These are phyloP conservation scores for Caenorhabditis remanei DNA, from an alignment of 1,140 invertebrate species.

Conservation along the genomic window DNA sequence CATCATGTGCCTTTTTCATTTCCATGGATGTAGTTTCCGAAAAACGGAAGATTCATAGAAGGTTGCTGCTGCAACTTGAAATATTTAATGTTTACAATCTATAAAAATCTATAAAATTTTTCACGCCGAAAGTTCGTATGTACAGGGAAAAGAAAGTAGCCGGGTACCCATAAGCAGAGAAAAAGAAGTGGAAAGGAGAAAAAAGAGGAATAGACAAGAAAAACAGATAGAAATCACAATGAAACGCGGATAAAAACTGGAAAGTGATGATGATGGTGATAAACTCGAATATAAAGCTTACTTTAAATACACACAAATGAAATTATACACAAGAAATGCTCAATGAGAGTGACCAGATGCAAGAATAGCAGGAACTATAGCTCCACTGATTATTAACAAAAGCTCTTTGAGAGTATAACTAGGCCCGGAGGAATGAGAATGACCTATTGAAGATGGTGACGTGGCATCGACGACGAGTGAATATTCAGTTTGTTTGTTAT, in stretches of 20 bases:
- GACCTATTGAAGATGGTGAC: slow-evolving; percentile 40
- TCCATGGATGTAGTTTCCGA: no score
- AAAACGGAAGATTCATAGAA: no score
- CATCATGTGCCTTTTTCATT: not conserved
- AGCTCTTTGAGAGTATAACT: slow-evolving; percentile 86
- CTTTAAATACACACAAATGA: not conserved
- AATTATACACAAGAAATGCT: slow-evolving; percentile 56
- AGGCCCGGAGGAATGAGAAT: slow-evolving; percentile 69
- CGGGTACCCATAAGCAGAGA: slow-evolving; percentile 52
- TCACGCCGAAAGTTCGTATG: not conserved
- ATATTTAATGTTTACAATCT: not conserved
- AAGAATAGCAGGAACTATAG: slow-evolving; percentile 87
- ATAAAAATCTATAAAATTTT: not conserved
- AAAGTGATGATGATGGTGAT: not conserved
- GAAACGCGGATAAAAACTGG: not conserved
- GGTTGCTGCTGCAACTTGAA: not conserved
- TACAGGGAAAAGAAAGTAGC: slow-evolving; percentile 30
- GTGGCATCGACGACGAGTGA: slow-evolving; percentile 78
- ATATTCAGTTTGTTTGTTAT: slow-evolving; percentile 80
- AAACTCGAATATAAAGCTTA: slow-evolving; percentile 1
- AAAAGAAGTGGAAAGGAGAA: slow-evolving; percentile 8
- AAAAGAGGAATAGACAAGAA: not conserved
- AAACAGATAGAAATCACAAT: slow-evolving; percentile 46
- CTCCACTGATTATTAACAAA: slow-evolving; percentile 86
- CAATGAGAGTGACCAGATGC: slow-evolving; percentile 93